These are phyloP conservation scores for Nephrocerus scutellatus DNA, from an alignment of 2,888 invertebrate species.

Conservation along the genomic window DNA sequence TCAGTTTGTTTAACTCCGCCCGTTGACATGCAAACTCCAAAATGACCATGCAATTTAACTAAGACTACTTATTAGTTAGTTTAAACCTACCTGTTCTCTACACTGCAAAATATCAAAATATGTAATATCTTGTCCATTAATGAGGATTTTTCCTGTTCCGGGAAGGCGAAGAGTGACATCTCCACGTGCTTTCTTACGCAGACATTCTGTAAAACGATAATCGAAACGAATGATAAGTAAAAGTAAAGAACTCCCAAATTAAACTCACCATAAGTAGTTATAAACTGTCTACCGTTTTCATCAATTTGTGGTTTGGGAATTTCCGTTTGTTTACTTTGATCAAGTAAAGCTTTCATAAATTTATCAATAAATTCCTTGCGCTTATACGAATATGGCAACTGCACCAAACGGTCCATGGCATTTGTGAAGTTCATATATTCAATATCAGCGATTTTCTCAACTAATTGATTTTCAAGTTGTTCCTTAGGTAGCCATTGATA, in stretches of 20 bases:
- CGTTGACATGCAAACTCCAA: too few species aligned
- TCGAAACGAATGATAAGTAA: constrained; percentile 17
- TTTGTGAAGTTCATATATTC: constrained; percentile 67
- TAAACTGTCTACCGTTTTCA: constrained; percentile 61
- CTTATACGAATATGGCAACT: constrained; percentile 65
- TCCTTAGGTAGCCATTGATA: constrained; percentile 62
- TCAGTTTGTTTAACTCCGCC: too few species aligned
- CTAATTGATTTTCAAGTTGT: constrained; percentile 56
- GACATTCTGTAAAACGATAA: constrained; percentile 56
- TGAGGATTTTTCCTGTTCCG: constrained; percentile 74
- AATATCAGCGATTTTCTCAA: constrained; percentile 61
- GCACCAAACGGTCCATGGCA: constrained; percentile 63
- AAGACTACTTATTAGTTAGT: too few species aligned
- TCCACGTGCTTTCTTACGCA: constrained; percentile 65
- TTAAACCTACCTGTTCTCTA: constrained; percentile 63
- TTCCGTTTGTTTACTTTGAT: constrained; percentile 54
- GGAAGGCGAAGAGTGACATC: constrained; percentile 73
- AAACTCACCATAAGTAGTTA: constrained; percentile 59
- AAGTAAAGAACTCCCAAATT: constrained; percentile 1
- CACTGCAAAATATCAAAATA: constrained; percentile 67
- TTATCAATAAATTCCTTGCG: constrained; percentile 66
- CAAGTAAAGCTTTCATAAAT: constrained; percentile 57
- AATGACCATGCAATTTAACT: too few species aligned
- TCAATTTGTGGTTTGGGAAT: constrained; percentile 64
- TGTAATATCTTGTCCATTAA: constrained; percentile 70